Conservation (phyloP, 2,888 invertebrate species). For the Ryuthela nishihirai region DNA sequence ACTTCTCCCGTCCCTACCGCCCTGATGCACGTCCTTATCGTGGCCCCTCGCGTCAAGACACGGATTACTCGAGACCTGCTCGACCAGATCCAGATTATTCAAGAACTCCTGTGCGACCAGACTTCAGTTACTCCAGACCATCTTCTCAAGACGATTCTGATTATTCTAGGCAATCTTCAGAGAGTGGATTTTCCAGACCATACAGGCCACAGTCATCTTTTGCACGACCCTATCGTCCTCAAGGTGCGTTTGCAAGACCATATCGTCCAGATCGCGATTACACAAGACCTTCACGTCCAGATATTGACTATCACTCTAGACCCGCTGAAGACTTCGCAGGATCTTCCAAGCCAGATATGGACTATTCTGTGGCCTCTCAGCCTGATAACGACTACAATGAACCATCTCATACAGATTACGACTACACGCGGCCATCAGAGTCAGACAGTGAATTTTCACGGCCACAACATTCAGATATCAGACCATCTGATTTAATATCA, state of each 20-base stretch:
- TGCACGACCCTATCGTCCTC: conserved; percentile 7
- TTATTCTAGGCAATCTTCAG: background rate
- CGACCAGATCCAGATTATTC: conserved; percentile 10
- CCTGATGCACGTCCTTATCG: conserved; percentile 26
- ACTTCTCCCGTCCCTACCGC: conserved; percentile 13
- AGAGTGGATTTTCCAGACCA: conserved; percentile 1
- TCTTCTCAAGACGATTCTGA: background rate
- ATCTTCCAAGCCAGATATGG: conserved; percentile 1
- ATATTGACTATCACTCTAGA: too few relatives aligned
- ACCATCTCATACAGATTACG: conserved; percentile 17
- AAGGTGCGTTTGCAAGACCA: conserved; percentile 16
- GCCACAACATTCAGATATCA: background rate
- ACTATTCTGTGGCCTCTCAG: background rate
- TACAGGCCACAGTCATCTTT: conserved; percentile 10
- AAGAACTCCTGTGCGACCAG: conserved; percentile 11
- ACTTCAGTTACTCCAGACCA: conserved; percentile 2
- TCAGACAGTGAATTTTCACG: background rate
- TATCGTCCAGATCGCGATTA: conserved; percentile 14
- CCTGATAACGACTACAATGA: conserved; percentile 2
- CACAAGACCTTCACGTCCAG: conserved; percentile 3
- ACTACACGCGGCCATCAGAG: conserved; percentile 22
- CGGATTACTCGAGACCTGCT: conserved; percentile 6
- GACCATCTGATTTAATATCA: too few relatives aligned
- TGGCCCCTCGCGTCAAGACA: conserved; percentile 9
- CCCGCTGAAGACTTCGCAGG: background rate